Conservation (phyloP, 2,113 vertebrate genomes). For the Protobothrops mucrosquamatus region DNA sequence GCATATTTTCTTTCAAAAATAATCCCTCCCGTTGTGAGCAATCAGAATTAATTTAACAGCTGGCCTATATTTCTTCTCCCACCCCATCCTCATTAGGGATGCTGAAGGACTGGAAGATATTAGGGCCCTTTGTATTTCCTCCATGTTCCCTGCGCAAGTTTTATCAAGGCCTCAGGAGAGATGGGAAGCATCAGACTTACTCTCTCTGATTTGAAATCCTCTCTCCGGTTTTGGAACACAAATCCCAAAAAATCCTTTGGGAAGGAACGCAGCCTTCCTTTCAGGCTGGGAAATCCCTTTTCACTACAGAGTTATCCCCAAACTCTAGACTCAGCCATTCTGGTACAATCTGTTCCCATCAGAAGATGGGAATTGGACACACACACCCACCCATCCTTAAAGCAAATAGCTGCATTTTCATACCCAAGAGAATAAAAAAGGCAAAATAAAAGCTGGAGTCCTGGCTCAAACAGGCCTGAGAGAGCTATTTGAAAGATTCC, state of each 20-base stretch:
- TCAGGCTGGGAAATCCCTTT: neutral
- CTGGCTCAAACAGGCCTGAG: slow-evolving; percentile 39
- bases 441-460: slow-evolving; percentile 55
- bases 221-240: neutral
- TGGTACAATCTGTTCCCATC: neutral
- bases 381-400: slow-evolving; percentile 36
- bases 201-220: neutral
- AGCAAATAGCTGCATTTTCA: slow-evolving; percentile 49
- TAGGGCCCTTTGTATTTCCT: neutral
- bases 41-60: neutral
- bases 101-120: neutral
- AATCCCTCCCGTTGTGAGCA: neutral
- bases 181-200: neutral
- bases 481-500: slow-evolving; percentile 56
- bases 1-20: neutral
- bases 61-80: neutral
- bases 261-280: neutral
- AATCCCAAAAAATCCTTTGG: neutral
- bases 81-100: neutral
- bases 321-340: neutral
- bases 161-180: neutral
- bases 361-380: slow-evolving; percentile 36
- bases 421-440: slow-evolving; percentile 46
- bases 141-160: neutral
- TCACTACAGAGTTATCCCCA: neutral